A percentile compares a stretch with the other conserved stretches of the same genome.
These are phyloP conservation scores for Montipora capricornis DNA, from an alignment of 64 coral and sea anemone genomes.

Conservation along the genomic window DNA sequence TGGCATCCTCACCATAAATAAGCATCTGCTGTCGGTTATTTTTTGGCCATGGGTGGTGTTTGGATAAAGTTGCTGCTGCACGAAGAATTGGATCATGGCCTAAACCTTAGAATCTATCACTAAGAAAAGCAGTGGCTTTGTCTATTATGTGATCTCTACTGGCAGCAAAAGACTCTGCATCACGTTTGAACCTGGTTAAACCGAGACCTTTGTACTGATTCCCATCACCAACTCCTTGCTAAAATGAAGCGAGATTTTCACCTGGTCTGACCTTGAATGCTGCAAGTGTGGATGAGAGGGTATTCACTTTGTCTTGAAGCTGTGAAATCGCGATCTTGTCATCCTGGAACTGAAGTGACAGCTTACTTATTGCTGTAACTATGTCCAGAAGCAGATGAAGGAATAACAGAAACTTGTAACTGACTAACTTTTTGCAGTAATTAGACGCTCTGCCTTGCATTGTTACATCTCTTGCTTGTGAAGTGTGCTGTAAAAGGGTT, in stretches of 20 bases:
- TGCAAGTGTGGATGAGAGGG: no score
- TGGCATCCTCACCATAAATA: constrained; percentile 35
- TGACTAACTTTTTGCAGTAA: constrained; percentile 38
- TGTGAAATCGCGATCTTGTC: constrained; percentile 18
- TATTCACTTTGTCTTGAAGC: constrained; percentile 35
- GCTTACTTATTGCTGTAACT: constrained; percentile 14
- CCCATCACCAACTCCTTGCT: no score
- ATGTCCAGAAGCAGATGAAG: constrained; percentile 29
- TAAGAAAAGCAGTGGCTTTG: constrained; percentile 27
- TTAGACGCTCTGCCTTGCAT: constrained; percentile 33
- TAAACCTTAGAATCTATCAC: constrained; percentile 40
- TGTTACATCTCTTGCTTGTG: constrained; percentile 26
- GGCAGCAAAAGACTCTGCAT: constrained; percentile 1
- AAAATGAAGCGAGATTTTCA: no score
- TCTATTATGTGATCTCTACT: constrained; percentile 30
- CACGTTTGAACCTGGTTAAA: no score
- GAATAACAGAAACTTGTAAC: constrained; percentile 27
- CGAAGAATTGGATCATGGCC: constrained; percentile 33
- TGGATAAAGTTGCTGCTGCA: constrained; percentile 30
- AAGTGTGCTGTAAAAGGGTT: constrained; percentile 31
- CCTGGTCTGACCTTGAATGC: no score
- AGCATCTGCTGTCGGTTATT: constrained; percentile 38
- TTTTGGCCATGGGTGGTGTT: constrained; percentile 27
- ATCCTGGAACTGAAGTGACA: constrained; percentile 9
- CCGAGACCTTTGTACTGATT: no score